phyloP scores from a whole-genome alignment of 2,797 vertebrate genomes.

The Loriculus beryllinus region DNA sequence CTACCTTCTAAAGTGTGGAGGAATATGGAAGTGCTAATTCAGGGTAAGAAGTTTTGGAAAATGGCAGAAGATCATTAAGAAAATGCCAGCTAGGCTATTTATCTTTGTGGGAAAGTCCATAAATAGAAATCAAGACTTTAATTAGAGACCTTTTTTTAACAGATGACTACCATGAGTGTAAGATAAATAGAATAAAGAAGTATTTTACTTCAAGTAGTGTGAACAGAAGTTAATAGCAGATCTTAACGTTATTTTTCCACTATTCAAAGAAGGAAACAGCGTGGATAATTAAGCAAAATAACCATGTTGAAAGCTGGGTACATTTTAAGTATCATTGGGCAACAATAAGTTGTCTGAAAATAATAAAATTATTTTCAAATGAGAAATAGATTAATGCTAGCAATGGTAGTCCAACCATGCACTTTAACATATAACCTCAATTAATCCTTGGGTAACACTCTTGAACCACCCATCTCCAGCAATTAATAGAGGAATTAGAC shows the following conservation, averaged over 20 bases:
- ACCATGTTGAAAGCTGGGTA: neutral
- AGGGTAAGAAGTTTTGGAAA: neutral
- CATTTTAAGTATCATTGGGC: neutral
- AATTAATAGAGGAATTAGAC: neutral
- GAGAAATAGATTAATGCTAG: neutral
- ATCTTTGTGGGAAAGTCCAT: neutral
- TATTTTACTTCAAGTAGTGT: neutral
- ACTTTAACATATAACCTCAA: neutral
- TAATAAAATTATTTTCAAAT: neutral
- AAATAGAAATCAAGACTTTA: neutral
- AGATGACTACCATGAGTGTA: neutral
- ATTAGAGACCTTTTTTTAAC: neutral
- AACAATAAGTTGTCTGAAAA: constrained; percentile 12
- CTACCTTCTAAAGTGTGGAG: neutral
- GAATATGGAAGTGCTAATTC: neutral
- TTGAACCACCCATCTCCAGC: neutral
- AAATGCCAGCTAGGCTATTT: neutral
- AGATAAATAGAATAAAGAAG: neutral
- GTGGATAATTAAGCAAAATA: neutral
- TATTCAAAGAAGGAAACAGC: neutral
- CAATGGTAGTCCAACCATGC: neutral
- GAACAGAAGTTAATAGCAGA: neutral
- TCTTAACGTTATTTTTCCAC: neutral
- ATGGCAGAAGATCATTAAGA: neutral
- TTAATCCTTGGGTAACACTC: neutral